Conservation (phyloP, 2,888 invertebrate species). For the Caenorhabditis macrosperma region DNA sequence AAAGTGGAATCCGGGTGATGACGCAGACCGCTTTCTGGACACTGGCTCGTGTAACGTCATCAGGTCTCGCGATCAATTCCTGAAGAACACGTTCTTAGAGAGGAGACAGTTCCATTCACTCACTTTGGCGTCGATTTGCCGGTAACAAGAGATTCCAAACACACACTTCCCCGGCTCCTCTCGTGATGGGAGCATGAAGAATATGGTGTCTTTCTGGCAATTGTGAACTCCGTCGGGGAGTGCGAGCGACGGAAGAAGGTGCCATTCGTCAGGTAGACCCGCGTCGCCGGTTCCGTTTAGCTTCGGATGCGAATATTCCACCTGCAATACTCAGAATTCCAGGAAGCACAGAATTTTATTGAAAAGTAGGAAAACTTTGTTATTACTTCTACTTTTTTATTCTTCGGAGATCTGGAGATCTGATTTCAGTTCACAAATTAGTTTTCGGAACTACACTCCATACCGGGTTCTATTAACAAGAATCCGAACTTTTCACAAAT, state of each 20-base stretch:
- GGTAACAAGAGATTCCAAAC: conserved; percentile 96
- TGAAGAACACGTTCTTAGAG: conserved; percentile 80
- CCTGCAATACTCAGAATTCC: conserved; percentile 80
- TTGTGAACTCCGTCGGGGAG: conserved; percentile 98
- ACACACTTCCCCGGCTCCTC: conserved; percentile 89
- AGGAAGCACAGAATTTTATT: too few relatives aligned
- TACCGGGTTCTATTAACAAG: too few relatives aligned
- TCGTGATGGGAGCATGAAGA: conserved; percentile 93
- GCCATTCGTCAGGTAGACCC: conserved; percentile 93
- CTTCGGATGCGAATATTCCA: conserved; percentile 91
- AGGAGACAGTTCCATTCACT: neutral
- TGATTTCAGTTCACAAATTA: too few relatives aligned
- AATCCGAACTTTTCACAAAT: too few relatives aligned
- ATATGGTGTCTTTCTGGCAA: conserved; percentile 89
- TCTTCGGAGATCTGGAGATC: too few relatives aligned
- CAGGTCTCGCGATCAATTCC: conserved; percentile 92
- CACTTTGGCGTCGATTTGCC: conserved; percentile 90
- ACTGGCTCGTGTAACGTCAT: conserved; percentile 95
- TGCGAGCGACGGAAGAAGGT: conserved; percentile 94
- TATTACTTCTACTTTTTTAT: too few relatives aligned
- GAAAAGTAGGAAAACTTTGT: too few relatives aligned
- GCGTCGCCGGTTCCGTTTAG: conserved; percentile 81
- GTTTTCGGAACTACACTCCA: too few relatives aligned
- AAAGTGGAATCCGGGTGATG: conserved; percentile 87
- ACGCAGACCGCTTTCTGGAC: conserved; percentile 99